Evolutionary conservation across 2,797 vertebrate genomes (phyloP).

Genomic region (Momotus momota): DNA sequence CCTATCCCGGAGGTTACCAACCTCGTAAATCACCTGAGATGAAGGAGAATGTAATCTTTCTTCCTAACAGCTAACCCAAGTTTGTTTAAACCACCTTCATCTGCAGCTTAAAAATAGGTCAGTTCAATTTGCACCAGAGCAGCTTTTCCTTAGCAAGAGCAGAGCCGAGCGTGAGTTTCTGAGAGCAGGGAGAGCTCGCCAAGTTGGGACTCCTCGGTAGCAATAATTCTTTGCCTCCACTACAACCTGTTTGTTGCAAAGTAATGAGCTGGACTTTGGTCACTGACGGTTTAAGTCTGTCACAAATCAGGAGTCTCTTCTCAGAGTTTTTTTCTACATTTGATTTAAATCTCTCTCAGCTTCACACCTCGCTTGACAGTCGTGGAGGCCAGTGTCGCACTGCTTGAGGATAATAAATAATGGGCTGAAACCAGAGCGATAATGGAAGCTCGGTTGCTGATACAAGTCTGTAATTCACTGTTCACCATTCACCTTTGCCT

Average conservation of each 20-base stretch:
- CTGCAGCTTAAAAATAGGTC: neutral
- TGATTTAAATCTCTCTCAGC: neutral
- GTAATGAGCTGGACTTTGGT: neutral
- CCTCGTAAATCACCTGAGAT: neutral
- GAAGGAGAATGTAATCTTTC: neutral
- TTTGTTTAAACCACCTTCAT: neutral
- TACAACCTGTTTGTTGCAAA: neutral
- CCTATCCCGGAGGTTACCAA: neutral
- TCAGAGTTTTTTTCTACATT: neutral
- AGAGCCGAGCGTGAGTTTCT: neutral
- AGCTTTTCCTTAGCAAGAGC: neutral
- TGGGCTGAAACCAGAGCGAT: neutral
- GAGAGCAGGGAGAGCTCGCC: neutral
- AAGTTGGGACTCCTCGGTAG: neutral
- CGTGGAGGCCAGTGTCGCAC: neutral
- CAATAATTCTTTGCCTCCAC: neutral
- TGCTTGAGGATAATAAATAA: neutral
- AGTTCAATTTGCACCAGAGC: neutral
- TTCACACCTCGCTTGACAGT: neutral
- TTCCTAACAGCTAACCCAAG: neutral
- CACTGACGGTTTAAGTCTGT: neutral
- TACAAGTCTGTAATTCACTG: neutral
- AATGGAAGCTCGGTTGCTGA: neutral
- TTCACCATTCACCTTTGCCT: neutral
- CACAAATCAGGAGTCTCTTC: neutral